phyloP scores from a whole-genome alignment of 2,797 vertebrate species.

The Morus bassanus region DNA sequence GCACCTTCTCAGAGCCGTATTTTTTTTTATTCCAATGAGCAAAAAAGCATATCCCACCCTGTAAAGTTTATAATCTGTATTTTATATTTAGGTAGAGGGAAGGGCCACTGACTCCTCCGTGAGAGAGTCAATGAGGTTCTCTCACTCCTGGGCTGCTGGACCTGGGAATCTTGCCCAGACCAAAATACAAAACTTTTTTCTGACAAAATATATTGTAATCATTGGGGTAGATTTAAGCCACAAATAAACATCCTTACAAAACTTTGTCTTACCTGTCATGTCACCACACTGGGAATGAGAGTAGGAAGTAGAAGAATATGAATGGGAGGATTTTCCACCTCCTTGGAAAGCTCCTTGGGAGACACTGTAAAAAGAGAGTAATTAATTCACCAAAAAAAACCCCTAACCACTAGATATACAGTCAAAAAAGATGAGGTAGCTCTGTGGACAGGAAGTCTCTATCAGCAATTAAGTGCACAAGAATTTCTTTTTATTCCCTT shows the following conservation, averaged over 20 bases:
- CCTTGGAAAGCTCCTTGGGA: constrained; percentile 22
- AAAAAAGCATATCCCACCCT: background rate
- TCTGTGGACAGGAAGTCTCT: background rate
- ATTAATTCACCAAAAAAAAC: background rate
- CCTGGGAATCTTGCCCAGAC: background rate
- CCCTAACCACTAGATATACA: rapidly evolving
- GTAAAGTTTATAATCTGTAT: background rate
- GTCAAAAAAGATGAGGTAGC: background rate
- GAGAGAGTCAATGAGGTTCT: background rate
- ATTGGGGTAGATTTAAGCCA: background rate
- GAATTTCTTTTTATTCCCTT: background rate
- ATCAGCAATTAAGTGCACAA: background rate
- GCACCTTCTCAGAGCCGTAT: background rate
- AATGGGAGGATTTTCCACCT: constrained; percentile 23
- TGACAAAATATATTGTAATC: background rate
- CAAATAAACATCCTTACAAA: background rate
- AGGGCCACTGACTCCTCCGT: background rate
- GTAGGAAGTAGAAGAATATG: constrained; percentile 26
- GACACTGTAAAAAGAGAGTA: background rate
- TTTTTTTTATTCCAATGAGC: background rate
- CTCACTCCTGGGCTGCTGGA: background rate
- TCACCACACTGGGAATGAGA: constrained; percentile 27
- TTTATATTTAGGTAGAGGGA: background rate
- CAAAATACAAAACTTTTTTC: background rate
- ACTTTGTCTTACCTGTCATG: background rate